Base-by-base conservation (phyloP, 2,888 invertebrate genomes). In the Xanthorhoe spadicearia region DNA sequence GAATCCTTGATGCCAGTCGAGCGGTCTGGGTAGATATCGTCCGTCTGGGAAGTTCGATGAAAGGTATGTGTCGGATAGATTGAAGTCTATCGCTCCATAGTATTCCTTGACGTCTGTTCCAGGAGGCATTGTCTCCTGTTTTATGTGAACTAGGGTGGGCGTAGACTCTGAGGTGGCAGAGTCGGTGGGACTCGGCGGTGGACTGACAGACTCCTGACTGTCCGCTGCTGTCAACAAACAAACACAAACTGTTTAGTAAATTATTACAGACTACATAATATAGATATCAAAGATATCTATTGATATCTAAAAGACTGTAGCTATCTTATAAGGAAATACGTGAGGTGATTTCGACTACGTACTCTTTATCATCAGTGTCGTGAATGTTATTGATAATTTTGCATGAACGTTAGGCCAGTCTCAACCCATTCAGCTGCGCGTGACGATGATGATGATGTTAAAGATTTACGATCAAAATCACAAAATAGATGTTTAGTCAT, bases 61-160 rank as follows among this genome's bases (percentile, higher is more conserved):
- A 4, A 92, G 78, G 66, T 90, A 93, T 10, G 91, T 79, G 66
- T 92, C 92, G 0, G 90, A 84, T 10, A 90, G 79, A 19, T 89
- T 87, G 59, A 90, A 92, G 74, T 92, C 93, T 56, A 92, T 74
- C 7, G 85, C 77, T 23, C 86, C 87, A 67, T 91, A 93, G 80
- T 92, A 93, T 60, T 93, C 91, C 54, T 92, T 92, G 61, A 87
- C 74, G 73, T 92, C 92, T 13, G 85, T 78, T 70, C 90, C 92
- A 32, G 93, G 93, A 19, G 93, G 89, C 93, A 93, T 92, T 71
- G 81, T 83, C 76, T 93, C 93, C 75, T 92, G 92, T 67, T 92
- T 93, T 73, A 93, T 92, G 75, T 91, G 91, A 69, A 93, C 93
- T 84, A 93, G 81, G 85, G 92, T 93, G 81, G 92, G 92, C 70